Evolutionary conservation across 2,888 invertebrate species (phyloP).

Genomic region (Chymomyza fuscimana): DNA sequence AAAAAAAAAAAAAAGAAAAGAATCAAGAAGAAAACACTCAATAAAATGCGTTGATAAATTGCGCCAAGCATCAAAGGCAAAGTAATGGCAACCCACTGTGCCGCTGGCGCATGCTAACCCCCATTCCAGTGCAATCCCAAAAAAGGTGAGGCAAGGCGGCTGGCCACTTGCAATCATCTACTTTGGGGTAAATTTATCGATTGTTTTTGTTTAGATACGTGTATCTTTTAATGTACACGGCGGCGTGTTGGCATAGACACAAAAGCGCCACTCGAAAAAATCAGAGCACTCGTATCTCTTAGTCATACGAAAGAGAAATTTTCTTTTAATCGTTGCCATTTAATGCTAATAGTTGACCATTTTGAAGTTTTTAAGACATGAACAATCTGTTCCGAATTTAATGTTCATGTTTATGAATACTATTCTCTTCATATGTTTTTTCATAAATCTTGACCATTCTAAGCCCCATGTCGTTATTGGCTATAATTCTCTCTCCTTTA

Average conservation of each 20-base stretch:
- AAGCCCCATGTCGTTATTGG: too few relatives aligned
- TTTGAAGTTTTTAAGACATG: too few relatives aligned
- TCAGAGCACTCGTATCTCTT: neutral
- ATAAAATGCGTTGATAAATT: constrained; percentile 77
- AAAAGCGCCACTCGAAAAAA: constrained; percentile 75
- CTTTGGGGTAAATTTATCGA: constrained; percentile 64
- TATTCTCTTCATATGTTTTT: too few relatives aligned
- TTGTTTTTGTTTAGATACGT: constrained; percentile 68
- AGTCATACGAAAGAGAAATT: neutral
- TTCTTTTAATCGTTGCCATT: neutral
- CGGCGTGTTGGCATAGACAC: constrained; percentile 72
- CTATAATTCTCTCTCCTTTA: too few relatives aligned
- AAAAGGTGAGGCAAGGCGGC: constrained; percentile 6
- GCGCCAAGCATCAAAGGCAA: constrained; percentile 69
- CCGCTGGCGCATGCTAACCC: constrained; percentile 68
- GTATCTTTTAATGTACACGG: constrained; percentile 8
- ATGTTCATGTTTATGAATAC: too few relatives aligned
- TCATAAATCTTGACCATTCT: too few relatives aligned
- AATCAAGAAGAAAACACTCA: constrained; percentile 63
- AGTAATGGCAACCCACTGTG: constrained; percentile 65
- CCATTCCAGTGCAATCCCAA: neutral
- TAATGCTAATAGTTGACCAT: too few relatives aligned
- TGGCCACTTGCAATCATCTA: constrained; percentile 67
- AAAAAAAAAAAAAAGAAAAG: neutral
- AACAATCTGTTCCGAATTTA: too few relatives aligned